Base-by-base conservation (phyloP, 2,888 invertebrate genomes). In the Rhaphigaster nebulosa region DNA sequence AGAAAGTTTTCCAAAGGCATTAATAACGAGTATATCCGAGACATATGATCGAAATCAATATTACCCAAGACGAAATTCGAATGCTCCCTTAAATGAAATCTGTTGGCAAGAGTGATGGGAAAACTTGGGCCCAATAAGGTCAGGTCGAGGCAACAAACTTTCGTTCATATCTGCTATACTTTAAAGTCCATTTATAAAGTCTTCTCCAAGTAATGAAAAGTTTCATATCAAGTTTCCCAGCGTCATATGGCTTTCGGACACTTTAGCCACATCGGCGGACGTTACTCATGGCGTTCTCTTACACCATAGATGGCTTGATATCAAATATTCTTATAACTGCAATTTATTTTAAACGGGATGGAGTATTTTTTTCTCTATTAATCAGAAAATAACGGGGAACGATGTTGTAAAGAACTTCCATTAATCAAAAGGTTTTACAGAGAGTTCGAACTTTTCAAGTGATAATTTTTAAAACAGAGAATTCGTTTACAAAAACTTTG, bases 101-200 rank as follows among this genome's bases (percentile, higher is more conserved):
- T 45, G 45, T 84, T 84, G 84, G 84, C 13, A 45, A 84, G 84
- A 84, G 84, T 84, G 84, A 84, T 84, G 84, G 84, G 84, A 84
- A 84, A 84, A 84, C 84, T 84, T 84, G 45, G 84, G n/a, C 84
- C 84, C 84, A 84, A 50, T 84, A 84, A 84, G 84, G 84, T 84
- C 84, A 84, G 84, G 84, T 84, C 45, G 45, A 26, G n/a, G 45
- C 84, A 84, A 84, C 26, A 84, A 84, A 84, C 84, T 84, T 84
- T 84, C 84, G n/a, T 84, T 84, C 84, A 84, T 84, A 84, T 84
- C 84, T 84, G 84, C 84, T 84, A 84, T 84, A 84, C 84, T 84
- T 84, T 84, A 84, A 84, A 84, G 84, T 84, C 84, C 84, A 84
- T 84, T 84, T 84, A 84, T 84, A 84, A 84, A 84, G 84, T 84